Evolutionary conservation across 2,113 vertebrate species (phyloP), one percentile per base, ranked within the genome.

Genomic region (Etia nguti): DNA sequence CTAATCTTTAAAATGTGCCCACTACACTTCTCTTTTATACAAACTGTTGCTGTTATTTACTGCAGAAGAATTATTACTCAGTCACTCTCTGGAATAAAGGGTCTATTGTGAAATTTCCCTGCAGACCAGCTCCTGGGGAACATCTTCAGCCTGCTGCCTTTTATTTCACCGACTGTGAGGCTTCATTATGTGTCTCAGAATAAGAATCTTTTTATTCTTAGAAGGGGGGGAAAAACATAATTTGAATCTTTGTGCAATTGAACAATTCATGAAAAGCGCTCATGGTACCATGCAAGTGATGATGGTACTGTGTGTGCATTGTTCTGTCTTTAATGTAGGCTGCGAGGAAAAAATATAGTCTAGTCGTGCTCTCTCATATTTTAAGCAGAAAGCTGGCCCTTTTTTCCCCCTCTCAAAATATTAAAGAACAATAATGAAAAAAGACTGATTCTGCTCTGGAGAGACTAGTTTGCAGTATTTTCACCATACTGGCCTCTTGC

Each of bases 171-270:
- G 31, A 29, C 73, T 73, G 52, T 73, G 68, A 81, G 36, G 6
- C 65, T 24, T 90, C 73, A 86, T 88, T 90, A 85, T 92, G 81
- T 38, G 82, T 79, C 68, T 83, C 54, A 31, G 86, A 86, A 84
- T 20, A 82, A 81, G 79, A 70, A 4, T 91, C 36, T 48, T 81
- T 89, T 75, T 34, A 85, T 16, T 62, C 70, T 50, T 50, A 29
- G 43, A 0, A 29, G 26, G 10, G 16, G 1, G 0, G 13, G 8
- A 36, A 11, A 50, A 31, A 26, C 36, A 83, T 4, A 20, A 83
- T 77, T 77, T 73, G 50, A 86, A 62, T 48, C 80, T 84, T 85
- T 89, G 88, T 88, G 46, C 55, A 3, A 13, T 13, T 29, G 20
- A 56, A 82, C 82, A 85, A 85, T 81, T 65, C 6, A 52, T 56